These are phyloP conservation scores for Oreochromis spilurus DNA, from an alignment of 2,113 vertebrate genomes.

Conservation along the genomic window DNA sequence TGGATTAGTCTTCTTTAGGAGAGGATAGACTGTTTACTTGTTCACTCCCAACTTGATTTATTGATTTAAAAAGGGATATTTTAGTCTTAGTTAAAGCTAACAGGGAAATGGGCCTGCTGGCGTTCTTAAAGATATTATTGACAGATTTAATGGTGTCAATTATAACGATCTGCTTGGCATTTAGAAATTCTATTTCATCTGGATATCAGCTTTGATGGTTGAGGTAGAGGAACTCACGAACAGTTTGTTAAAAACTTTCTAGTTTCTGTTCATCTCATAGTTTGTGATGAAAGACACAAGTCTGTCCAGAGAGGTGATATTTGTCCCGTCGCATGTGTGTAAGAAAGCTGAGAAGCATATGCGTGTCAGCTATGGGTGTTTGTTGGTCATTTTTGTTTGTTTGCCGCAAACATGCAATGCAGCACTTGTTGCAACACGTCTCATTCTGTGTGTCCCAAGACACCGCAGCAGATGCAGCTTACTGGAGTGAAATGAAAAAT, in stretches of 20 bases:
- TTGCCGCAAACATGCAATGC: conserved; percentile 26
- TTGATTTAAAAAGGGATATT: not conserved
- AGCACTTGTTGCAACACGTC: conserved; percentile 14
- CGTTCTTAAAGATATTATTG: not conserved
- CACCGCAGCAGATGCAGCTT: conserved; percentile 1
- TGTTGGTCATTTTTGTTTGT: not conserved
- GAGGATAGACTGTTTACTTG: not conserved
- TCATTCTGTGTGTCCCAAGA: conserved; percentile 31
- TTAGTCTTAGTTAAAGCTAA: not conserved
- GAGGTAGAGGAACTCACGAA: not conserved
- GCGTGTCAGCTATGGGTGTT: not conserved
- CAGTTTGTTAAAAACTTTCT: not conserved
- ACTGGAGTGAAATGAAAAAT: conserved; percentile 2
- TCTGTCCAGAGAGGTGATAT: not conserved
- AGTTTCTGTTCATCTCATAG: not conserved
- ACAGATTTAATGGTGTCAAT: not conserved
- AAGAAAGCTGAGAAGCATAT: not conserved
- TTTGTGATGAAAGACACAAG: not conserved
- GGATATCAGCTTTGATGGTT: not conserved
- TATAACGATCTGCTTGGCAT: not conserved
- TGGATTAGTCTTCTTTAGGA: not conserved
- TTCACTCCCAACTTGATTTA: not conserved
- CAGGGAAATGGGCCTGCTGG: not conserved
- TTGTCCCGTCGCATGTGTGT: not conserved
- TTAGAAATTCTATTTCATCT: not conserved